Base-by-base conservation (phyloP, 2,797 vertebrate species). In the Ammospiza maritima region DNA sequence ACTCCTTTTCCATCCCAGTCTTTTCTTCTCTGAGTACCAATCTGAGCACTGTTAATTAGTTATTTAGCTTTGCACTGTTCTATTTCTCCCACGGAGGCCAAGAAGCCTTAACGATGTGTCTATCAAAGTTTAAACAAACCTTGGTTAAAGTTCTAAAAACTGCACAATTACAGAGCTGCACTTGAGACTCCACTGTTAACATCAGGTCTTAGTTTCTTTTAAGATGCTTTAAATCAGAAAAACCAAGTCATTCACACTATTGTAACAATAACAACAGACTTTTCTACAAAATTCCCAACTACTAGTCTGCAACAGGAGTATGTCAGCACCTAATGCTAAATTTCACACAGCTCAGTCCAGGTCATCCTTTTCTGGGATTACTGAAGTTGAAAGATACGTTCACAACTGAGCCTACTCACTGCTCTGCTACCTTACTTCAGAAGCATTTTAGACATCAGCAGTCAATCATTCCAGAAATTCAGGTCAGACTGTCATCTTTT, bases 401-500 rank as follows among this genome's bases (percentile, higher is more conserved):
- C 85, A 72, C 89, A 89, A 61, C 7, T 2, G 14, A 77, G 40
- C 14, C 47, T 66, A 32, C 36, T 84, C 66, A 58, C 7, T 21
- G 25, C 17, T 69, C 51, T 77, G 27, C 47, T 83, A 78, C 12
- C 10, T 14, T 20, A 80, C 13, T 69, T 75, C 5, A 44, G 23
- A 38, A 84, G n/a, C 38, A 88, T 62, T 88, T 88, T 22, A 83
- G 38, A 85, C 2, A 0, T 29, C 75, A 57, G 34, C 82, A 93
- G 54, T 70, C 64, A 88, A 74, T 71, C 15, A 75, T 67, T 94
- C 45, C 74, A 95, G 88, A 93, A 95, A 87, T 82, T 87, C 88
- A 75, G 45, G 77, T 88, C 70, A 94, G 76, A 57, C 50, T 81
- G 34, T 47, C 54, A 88, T 75, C 60, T 66, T 64, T 88, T 47